Percentiles rank a stretch among this genome's conserved stretches.
Conservation (phyloP, 2,797 vertebrate species). For the Pangasius djambal region DNA sequence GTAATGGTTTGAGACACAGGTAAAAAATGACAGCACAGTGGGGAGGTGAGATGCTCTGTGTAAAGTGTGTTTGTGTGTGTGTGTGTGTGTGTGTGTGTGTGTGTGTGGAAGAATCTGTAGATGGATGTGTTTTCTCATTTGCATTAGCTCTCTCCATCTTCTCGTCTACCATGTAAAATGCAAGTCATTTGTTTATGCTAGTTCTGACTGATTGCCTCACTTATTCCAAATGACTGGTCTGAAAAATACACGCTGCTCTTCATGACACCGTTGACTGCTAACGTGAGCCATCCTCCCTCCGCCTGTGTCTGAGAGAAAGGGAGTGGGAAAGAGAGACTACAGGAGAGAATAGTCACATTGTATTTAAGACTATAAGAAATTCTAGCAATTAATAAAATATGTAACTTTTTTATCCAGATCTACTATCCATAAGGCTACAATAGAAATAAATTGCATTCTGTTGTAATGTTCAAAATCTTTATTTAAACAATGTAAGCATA, state of each 20-base stretch:
- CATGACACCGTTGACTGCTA: conserved; percentile 57
- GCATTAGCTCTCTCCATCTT: conserved; percentile 61
- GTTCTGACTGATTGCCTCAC: conserved; percentile 64
- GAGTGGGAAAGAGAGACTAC: background rate
- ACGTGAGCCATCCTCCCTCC: conserved; percentile 49
- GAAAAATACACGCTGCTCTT: conserved; percentile 63
- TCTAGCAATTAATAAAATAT: background rate
- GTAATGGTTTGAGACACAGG: conserved; percentile 57
- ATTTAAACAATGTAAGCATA: background rate
- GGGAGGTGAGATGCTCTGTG: conserved; percentile 51
- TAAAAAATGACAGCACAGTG: conserved; percentile 58
- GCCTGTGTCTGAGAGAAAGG: conserved; percentile 27
- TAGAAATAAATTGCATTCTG: background rate
- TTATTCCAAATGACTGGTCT: conserved; percentile 65
- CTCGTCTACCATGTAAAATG: conserved; percentile 60
- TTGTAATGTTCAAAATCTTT: background rate
- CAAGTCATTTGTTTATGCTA: conserved; percentile 63
- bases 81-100: conserved; percentile 36
- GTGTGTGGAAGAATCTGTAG: conserved; percentile 48
- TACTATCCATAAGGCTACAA: background rate
- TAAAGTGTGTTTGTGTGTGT: conserved; percentile 30
- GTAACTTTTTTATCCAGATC: background rate
- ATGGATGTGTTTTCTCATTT: conserved; percentile 64
- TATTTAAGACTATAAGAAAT: conserved; percentile 1
- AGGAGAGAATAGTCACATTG: conserved; percentile 9